A percentile compares a stretch with the other conserved stretches of the same genome.
Evolutionary conservation across 1,140 invertebrate genomes (phyloP).

Genomic region (Leguminivora glycinivorella): DNA sequence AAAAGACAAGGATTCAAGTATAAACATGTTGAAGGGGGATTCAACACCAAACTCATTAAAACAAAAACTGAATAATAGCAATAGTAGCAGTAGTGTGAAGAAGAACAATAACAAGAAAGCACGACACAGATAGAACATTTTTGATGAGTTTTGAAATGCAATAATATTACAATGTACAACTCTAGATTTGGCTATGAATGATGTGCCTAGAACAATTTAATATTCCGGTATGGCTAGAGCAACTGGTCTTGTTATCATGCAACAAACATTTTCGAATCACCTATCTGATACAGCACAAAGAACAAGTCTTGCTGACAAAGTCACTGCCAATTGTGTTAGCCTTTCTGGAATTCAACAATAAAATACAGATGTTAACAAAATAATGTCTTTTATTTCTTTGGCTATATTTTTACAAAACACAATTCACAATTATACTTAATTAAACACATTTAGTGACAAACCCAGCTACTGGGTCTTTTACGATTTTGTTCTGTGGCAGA

Average conservation of each 20-base stretch:
- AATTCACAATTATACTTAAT: not conserved
- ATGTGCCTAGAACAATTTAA: constrained; percentile 21
- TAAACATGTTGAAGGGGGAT: constrained; percentile 69
- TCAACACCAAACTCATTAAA: constrained; percentile 75
- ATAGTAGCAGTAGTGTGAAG: constrained; percentile 80
- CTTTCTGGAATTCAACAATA: constrained; percentile 15
- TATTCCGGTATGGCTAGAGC: not conserved
- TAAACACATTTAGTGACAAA: too few species aligned
- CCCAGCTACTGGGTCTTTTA: too few species aligned
- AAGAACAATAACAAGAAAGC: constrained; percentile 86
- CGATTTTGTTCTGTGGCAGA: too few species aligned
- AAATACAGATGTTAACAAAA: constrained; percentile 25
- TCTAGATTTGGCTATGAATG: constrained; percentile 15
- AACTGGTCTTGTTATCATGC: not conserved
- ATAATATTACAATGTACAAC: constrained; percentile 29
- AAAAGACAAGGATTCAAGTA: constrained; percentile 78
- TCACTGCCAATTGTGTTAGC: constrained; percentile 9
- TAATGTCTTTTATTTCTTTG: constrained; percentile 29
- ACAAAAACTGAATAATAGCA: constrained; percentile 79
- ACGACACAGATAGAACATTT: constrained; percentile 81
- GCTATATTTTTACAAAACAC: not conserved
- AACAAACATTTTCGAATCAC: not conserved
- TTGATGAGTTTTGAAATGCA: constrained; percentile 7
- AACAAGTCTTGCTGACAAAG: not conserved
- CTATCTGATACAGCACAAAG: not conserved